Percentiles rank a stretch among this genome's conserved stretches.
phyloP scores from a whole-genome alignment of 1,140 invertebrate species.

The Drosophila eugracilis region DNA sequence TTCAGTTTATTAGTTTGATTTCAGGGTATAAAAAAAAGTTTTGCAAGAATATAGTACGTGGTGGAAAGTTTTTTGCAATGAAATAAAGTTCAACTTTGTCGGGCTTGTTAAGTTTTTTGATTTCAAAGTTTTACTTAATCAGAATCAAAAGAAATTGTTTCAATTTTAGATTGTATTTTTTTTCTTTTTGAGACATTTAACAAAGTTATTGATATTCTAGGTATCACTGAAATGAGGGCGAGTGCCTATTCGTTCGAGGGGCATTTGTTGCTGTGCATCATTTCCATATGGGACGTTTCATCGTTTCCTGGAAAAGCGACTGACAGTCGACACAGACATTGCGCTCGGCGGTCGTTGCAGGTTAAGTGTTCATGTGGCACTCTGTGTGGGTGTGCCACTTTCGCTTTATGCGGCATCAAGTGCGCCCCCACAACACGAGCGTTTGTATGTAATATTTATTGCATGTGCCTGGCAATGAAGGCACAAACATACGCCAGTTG shows the following conservation, averaged over 20 bases:
- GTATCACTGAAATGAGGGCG: neutral
- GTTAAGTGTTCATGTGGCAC: slow-evolving; percentile 52
- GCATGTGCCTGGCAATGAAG: slow-evolving; percentile 76
- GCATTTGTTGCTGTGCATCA: slow-evolving; percentile 45
- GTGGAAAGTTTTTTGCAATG: too few species aligned
- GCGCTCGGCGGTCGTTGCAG: slow-evolving; percentile 50
- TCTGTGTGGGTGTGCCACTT: slow-evolving; percentile 65
- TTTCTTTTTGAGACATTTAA: too few species aligned
- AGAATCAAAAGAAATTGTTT: too few species aligned
- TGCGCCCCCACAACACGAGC: slow-evolving; percentile 59
- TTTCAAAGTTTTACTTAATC: neutral
- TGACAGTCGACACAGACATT: slow-evolving; percentile 45
- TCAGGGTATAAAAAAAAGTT: neutral
- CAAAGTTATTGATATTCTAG: neutral
- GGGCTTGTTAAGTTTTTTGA: too few species aligned
- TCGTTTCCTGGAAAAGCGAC: slow-evolving; percentile 58
- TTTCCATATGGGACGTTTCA: slow-evolving; percentile 44
- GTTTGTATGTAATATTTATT: slow-evolving; percentile 70
- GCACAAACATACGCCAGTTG: slow-evolving; percentile 38
- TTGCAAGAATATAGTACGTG: too few species aligned
- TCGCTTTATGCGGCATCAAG: slow-evolving; percentile 75
- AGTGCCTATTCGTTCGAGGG: slow-evolving; percentile 2
- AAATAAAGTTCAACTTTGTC: too few species aligned
- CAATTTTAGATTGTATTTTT: too few species aligned
- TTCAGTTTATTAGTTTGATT: slow-evolving; percentile 15